Evolutionary conservation across 1,140 invertebrate genomes (phyloP).

Genomic region (Lordiphosa collinella): DNA sequence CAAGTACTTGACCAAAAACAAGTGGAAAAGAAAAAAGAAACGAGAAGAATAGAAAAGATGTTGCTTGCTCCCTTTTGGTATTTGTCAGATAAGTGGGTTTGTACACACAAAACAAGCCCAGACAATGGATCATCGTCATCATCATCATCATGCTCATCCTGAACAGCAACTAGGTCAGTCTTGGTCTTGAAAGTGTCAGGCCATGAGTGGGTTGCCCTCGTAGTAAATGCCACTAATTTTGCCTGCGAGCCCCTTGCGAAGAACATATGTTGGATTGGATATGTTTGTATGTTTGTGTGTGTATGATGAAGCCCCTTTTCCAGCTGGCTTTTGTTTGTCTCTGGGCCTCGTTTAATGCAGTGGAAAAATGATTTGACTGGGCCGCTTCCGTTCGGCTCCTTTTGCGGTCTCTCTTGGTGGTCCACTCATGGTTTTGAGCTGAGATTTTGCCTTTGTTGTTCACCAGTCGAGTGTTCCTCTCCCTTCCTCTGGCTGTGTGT

Average conservation of each 20-base stretch:
- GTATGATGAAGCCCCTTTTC: too few relatives aligned
- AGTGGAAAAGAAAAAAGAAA: background rate
- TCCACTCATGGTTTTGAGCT: conserved; percentile 31
- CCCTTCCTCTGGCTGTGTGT: conserved; percentile 21
- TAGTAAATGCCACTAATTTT: conserved; percentile 12
- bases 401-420: conserved; percentile 6
- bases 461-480: conserved; percentile 5
- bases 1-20: too few relatives aligned
- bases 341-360: conserved; percentile 62
- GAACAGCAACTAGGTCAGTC: conserved; percentile 1
- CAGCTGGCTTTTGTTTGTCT: conserved; percentile 17
- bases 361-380: conserved; percentile 74
- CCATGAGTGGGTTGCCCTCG: conserved; percentile 6
- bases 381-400: conserved; percentile 24
- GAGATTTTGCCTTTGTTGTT: conserved; percentile 8
- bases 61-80: background rate
- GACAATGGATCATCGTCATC: conserved; percentile 22
- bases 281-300: too few relatives aligned
- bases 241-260: conserved; percentile 3
- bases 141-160: conserved; percentile 1
- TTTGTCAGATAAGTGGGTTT: conserved; percentile 32
- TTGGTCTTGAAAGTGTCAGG: conserved; percentile 10
- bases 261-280: background rate
- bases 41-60: background rate
- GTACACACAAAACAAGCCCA: conserved; percentile 35